These are phyloP conservation scores for Brenthis ino DNA, from an alignment of 2,888 invertebrate genomes.

Conservation along the genomic window DNA sequence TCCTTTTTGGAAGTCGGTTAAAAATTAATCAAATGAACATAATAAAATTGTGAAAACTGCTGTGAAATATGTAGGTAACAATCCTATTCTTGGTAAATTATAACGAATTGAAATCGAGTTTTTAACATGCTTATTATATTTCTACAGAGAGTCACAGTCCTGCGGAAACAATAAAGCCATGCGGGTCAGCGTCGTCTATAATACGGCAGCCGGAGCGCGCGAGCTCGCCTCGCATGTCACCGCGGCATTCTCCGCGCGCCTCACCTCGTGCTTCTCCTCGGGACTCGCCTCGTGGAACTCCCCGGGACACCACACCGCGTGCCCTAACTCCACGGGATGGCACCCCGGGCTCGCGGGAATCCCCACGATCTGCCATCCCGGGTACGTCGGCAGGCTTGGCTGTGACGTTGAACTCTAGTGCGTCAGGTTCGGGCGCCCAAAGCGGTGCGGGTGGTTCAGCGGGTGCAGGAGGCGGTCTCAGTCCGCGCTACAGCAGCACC, in stretches of 20 bases:
- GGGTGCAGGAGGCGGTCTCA: conserved; percentile 45
- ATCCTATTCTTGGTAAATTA: no score
- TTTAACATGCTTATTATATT: no score
- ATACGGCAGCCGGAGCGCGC: conserved; percentile 71
- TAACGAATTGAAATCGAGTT: no score
- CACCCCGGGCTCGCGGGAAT: conserved; percentile 57
- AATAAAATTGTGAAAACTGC: no score
- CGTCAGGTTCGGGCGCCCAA: conserved; percentile 5
- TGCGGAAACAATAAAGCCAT: conserved; percentile 88
- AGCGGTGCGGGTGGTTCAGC: not conserved
- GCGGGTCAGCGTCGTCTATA: conserved; percentile 76
- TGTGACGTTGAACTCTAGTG: conserved; percentile 79
- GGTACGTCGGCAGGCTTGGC: conserved; percentile 84
- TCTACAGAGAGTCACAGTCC: conserved; percentile 85
- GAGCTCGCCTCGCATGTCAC: conserved; percentile 67
- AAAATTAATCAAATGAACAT: no score
- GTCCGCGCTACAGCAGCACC: conserved; percentile 77
- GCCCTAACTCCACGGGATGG: conserved; percentile 51
- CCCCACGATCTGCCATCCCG: conserved; percentile 73
- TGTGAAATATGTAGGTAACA: no score
- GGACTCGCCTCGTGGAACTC: conserved; percentile 50
- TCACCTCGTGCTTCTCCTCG: conserved; percentile 67
- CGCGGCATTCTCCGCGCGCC: conserved; percentile 68
- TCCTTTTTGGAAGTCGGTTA: no score
- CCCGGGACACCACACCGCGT: conserved; percentile 49